These are phyloP conservation scores for Platichthys stellatus DNA, from an alignment of 2,113 vertebrate species.

Conservation along the genomic window DNA sequence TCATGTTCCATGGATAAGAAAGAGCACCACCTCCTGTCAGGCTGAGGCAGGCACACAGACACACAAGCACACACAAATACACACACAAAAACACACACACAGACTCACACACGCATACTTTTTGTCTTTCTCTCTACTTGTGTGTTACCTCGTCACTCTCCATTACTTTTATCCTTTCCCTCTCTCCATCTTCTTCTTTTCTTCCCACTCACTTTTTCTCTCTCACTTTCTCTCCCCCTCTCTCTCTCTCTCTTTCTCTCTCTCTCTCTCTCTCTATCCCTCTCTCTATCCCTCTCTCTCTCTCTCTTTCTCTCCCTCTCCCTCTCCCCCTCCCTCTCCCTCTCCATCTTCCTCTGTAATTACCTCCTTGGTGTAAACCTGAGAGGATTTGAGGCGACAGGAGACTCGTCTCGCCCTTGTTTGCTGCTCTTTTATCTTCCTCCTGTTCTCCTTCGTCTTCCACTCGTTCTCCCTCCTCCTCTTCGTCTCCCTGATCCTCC, in stretches of 20 bases:
- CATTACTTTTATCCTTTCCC: no score
- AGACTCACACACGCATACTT: no score
- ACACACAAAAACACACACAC: no score
- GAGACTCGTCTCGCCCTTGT: constrained; percentile 44
- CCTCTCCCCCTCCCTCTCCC: neutral
- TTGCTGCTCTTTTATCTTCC: constrained; percentile 54
- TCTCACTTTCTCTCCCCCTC: neutral
- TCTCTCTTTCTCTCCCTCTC: neutral
- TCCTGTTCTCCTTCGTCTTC: constrained; percentile 19
- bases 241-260: neutral
- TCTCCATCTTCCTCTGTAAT: constrained; percentile 42
- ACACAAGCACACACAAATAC: neutral
- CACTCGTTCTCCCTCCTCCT: neutral
- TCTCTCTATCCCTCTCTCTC: neutral
- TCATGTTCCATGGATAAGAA: neutral
- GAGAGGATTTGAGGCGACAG: constrained; percentile 45
- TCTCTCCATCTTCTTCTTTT: no score
- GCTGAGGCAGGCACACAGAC: neutral
- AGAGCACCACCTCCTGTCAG: neutral
- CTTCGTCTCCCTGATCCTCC: constrained; percentile 2
- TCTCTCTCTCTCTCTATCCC: neutral
- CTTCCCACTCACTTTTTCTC: no score
- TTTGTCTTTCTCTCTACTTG: no score
- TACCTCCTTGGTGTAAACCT: constrained; percentile 47
- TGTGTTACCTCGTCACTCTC: no score